Evolutionary conservation across 2,888 invertebrate species (phyloP).

Genomic region (Chrysolina haemoptera): DNA sequence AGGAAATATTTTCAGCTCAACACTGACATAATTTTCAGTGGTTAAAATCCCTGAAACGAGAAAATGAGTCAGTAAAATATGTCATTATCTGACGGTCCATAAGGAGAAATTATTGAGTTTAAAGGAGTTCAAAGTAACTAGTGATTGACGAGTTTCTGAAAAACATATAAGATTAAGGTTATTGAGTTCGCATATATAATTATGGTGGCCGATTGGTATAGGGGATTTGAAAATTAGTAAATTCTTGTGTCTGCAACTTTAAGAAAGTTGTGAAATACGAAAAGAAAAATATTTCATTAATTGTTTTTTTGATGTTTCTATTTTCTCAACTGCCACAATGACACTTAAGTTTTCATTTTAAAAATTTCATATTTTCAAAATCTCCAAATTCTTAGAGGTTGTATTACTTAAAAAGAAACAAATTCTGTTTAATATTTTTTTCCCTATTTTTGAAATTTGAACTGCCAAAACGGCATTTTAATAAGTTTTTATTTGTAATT

Average conservation of each 20-base stretch:
- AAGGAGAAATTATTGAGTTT: background rate
- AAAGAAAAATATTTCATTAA: background rate
- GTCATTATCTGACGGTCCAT: too few relatives aligned
- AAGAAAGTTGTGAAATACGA: too few relatives aligned
- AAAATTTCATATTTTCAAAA: background rate
- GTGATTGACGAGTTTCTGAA: background rate
- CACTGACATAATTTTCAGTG: too few relatives aligned
- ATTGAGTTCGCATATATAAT: too few relatives aligned
- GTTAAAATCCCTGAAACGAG: too few relatives aligned
- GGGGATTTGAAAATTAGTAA: too few relatives aligned
- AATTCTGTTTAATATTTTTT: background rate
- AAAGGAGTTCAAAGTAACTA: background rate
- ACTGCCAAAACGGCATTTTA: background rate
- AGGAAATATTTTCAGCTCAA: too few relatives aligned
- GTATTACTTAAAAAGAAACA: background rate
- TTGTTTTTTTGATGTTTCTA: too few relatives aligned
- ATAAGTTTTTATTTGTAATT: slow-evolving; percentile 1
- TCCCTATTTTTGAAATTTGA: slow-evolving; percentile 1
- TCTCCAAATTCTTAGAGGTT: slow-evolving; percentile 1
- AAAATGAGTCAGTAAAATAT: too few relatives aligned
- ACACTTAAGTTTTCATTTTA: slow-evolving; percentile 8
- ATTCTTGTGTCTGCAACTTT: too few relatives aligned
- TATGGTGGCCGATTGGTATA: too few relatives aligned
- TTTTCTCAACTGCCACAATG: background rate
- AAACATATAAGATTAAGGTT: background rate